Percentiles rank a stretch among this genome's conserved stretches.
These are phyloP conservation scores for Phoxinus dragarum DNA, from an alignment of 2,797 vertebrate genomes.

Conservation along the genomic window DNA sequence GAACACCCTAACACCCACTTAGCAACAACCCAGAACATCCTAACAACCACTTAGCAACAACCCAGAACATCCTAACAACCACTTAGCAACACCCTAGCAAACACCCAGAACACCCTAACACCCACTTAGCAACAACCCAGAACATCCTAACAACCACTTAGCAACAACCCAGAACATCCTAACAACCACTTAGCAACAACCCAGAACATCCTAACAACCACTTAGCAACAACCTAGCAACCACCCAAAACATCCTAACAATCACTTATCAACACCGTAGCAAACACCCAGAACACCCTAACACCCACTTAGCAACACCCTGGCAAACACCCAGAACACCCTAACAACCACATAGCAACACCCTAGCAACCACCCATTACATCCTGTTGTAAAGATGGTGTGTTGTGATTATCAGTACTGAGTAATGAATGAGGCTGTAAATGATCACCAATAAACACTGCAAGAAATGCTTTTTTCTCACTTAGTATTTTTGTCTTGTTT, in stretches of 20 bases:
- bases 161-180: no score
- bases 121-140: neutral
- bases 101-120: neutral
- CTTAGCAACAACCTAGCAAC: no score
- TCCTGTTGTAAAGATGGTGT: neutral
- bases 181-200: no score
- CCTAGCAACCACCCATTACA: neutral
- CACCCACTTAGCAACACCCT: no score
- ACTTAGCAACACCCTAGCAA: neutral
- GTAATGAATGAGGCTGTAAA: neutral
- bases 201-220: neutral
- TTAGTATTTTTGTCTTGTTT: no score
- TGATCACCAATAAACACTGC: conserved; percentile 46
- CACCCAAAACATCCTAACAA: no score
- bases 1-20: neutral
- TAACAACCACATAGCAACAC: neutral
- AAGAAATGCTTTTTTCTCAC: no score
- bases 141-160: no score
- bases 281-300: neutral
- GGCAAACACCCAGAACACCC: neutral
- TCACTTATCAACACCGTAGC: no score
- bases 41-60: no score
- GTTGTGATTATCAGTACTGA: neutral
- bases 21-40: no score
- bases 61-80: neutral